A percentile compares a stretch with the other conserved stretches of the same genome.
These are phyloP conservation scores for Pollenia griseotomentosa DNA, from an alignment of 2,888 invertebrate species.

Conservation along the genomic window DNA sequence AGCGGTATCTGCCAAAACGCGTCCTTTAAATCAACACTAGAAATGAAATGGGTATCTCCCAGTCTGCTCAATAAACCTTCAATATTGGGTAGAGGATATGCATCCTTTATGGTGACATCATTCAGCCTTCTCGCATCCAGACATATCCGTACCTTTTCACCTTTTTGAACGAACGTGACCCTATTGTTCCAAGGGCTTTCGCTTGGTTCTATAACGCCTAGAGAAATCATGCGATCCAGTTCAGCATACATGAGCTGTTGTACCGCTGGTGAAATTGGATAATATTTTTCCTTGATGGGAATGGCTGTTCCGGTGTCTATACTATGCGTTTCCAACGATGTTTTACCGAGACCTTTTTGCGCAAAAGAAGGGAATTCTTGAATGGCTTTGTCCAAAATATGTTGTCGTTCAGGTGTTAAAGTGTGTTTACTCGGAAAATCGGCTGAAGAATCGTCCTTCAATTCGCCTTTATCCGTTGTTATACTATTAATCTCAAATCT, in stretches of 20 bases:
- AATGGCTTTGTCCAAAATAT: neutral
- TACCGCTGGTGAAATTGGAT: conserved; percentile 66
- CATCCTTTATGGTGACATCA: conserved; percentile 45
- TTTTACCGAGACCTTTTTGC: conserved; percentile 19
- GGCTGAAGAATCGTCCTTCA: neutral
- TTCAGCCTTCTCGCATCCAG: conserved; percentile 58
- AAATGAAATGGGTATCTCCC: conserved; percentile 62
- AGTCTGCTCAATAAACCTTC: conserved; percentile 64
- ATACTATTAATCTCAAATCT: neutral
- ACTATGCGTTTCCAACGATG: neutral
- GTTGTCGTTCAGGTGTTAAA: neutral
- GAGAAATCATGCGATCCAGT: conserved; percentile 77
- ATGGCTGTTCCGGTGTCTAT: conserved; percentile 45
- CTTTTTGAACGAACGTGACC: conserved; percentile 41
- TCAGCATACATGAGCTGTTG: conserved; percentile 72
- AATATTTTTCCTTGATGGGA: conserved; percentile 67
- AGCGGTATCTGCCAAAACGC: conserved; percentile 25
- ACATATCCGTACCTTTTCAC: conserved; percentile 28
- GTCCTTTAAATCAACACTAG: conserved; percentile 60
- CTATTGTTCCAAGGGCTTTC: conserved; percentile 69
- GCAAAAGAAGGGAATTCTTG: conserved; percentile 4
- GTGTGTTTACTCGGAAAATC: neutral
- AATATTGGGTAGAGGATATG: conserved; percentile 56
- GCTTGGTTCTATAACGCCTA: conserved; percentile 77
- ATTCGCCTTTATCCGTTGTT: neutral